These are phyloP conservation scores for Diceros bicornis DNA, from an alignment of 2,797 vertebrate genomes.

Conservation along the genomic window DNA sequence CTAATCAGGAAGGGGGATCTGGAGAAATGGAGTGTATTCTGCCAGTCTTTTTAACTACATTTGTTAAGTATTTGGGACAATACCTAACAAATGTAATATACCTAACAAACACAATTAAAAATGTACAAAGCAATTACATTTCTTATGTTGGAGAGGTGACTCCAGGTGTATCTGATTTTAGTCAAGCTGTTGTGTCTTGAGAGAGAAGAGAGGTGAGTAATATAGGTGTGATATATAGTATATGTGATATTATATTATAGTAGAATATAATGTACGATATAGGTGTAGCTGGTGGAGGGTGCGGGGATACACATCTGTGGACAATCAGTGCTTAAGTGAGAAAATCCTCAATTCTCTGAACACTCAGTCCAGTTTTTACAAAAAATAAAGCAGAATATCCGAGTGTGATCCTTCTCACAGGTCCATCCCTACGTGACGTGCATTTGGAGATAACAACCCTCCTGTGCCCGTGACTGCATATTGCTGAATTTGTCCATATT, in stretches of 20 bases:
- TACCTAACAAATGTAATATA: not conserved
- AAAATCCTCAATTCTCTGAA: constrained; percentile 8
- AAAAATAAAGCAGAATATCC: not conserved
- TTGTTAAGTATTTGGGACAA: not conserved
- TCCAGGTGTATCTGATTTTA: not conserved
- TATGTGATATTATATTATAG: not conserved
- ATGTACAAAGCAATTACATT: no score
- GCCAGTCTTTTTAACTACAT: not conserved
- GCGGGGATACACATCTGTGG: not conserved
- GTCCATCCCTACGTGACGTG: not conserved
- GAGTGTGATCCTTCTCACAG: not conserved
- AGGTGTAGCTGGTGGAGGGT: not conserved
- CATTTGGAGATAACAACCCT: not conserved
- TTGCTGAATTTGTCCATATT: not conserved
- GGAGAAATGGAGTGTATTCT: not conserved
- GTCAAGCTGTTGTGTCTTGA: not conserved
- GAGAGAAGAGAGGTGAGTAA: not conserved
- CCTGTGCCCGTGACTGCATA: not conserved
- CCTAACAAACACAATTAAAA: no score
- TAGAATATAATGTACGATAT: not conserved
- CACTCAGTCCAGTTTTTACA: not conserved
- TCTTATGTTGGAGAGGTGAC: not conserved
- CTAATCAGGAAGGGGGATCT: not conserved
- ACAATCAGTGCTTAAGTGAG: constrained; percentile 16
- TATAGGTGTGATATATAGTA: not conserved